Evolutionary conservation across 2,113 vertebrate species (phyloP).

Genomic region (Halcyon malimbica): DNA sequence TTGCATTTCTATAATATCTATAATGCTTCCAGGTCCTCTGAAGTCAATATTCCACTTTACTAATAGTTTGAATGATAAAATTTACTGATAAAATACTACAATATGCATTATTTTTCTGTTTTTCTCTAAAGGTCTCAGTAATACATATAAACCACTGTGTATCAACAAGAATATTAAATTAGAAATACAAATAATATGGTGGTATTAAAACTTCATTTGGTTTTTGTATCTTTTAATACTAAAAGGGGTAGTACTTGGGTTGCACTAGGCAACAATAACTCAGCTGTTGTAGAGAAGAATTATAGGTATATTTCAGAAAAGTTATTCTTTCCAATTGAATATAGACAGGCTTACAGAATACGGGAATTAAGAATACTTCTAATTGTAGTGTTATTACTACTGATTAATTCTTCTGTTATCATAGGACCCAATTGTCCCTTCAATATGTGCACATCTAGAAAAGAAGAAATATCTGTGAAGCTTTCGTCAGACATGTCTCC

Average conservation of each 20-base stretch:
- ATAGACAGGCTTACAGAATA: not conserved
- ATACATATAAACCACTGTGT: not conserved
- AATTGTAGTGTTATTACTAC: not conserved
- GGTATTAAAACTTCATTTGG: accelerated
- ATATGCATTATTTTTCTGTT: not conserved
- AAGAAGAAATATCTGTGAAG: not conserved
- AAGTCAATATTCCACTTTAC: not conserved
- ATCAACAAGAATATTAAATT: not conserved
- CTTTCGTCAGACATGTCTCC: not conserved
- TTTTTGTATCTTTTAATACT: not conserved
- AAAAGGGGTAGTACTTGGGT: not conserved
- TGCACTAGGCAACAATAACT: not conserved
- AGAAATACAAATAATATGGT: not conserved
- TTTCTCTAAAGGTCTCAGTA: not conserved
- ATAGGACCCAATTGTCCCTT: not conserved
- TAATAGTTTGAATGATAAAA: not conserved
- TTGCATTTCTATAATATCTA: not conserved
- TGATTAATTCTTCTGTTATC: not conserved
- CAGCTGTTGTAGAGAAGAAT: not conserved
- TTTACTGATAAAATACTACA: not conserved
- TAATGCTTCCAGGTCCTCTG: not conserved
- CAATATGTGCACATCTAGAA: not conserved
- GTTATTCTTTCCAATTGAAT: not conserved
- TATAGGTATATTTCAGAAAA: not conserved
- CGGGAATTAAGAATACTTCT: not conserved